Evolutionary conservation across 2,888 invertebrate genomes (phyloP), one percentile per base, ranked within the genome.

Genomic region (Lasioglossum lativentre): DNA sequence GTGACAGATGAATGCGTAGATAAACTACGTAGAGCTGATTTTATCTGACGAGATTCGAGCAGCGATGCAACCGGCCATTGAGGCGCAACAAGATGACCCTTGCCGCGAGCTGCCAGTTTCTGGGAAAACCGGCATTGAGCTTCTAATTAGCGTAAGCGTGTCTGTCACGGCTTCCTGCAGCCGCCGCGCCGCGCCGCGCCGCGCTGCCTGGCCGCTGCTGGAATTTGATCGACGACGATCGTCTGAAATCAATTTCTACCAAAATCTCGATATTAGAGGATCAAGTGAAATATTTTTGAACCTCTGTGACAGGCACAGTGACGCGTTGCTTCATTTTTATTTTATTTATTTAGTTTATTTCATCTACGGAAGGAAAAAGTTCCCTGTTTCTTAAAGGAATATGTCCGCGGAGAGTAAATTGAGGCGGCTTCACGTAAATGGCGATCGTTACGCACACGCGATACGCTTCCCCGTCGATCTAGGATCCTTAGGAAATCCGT

Each of bases 361-460:
- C 16, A 45, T 45, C 4, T 47, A 19, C 47, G 47, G 47, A 19
- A 19, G 47, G 5, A 4, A 14, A 1, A 5, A 5, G 47, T 1
- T 16, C 5, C 16, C 19, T 19, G 47, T 2, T 23, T 52, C 19
- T 8, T 52, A 23, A 52, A 52, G 52, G 23, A 47, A 47, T 23
- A 47, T 23, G n/a, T 12, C 1, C 72, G 30, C 68, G 56, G 77
- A 73, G 79, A 78, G 79, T 77, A 86, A 86, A 90, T 88, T 78
- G 85, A 78, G 56, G 73, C 79, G 80, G 27, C 77, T 40, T 86
- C 90, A 91, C 52, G 19, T 8, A 52, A 92, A 92, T 90, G 81
- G 85, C 74, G 79, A 73, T 93, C 86, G 91, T 93, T 92, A 91
- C 86, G 82, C 88, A 89, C 93, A 92, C 93, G 93, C 92, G 89